Percentiles rank a stretch among this genome's conserved stretches.
Conservation (phyloP, 2,888 invertebrate species). For the Unio pictorum region DNA sequence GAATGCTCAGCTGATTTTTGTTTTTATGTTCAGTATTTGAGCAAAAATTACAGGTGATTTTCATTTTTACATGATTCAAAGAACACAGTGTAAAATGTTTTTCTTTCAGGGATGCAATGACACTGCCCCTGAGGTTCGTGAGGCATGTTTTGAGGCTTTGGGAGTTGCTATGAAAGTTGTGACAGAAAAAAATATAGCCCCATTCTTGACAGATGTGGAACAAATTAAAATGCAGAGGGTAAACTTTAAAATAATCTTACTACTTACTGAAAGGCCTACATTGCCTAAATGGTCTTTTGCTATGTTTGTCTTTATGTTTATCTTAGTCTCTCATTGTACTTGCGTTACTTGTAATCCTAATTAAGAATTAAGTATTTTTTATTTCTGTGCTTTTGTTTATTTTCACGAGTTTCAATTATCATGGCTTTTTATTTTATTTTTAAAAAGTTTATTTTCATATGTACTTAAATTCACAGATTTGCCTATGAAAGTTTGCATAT, state of each 20-base stretch:
- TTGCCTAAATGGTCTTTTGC: no score
- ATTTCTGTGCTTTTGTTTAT: no score
- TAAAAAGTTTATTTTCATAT: no score
- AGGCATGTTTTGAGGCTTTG: slow-evolving; percentile 92
- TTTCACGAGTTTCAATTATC: no score
- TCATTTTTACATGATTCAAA: not conserved
- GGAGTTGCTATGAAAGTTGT: slow-evolving; percentile 95
- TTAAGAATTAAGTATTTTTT: no score
- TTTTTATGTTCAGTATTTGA: not conserved
- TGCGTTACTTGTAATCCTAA: no score
- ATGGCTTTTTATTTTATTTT: no score
- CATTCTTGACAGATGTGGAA: slow-evolving; percentile 91
- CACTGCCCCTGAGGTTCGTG: slow-evolving; percentile 90
- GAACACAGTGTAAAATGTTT: slow-evolving; percentile 2
- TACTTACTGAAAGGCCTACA: not conserved
- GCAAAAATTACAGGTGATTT: not conserved
- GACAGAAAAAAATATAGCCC: slow-evolving; percentile 89
- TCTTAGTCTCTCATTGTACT: no score
- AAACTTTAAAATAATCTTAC: not conserved
- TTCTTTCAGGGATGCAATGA: slow-evolving; percentile 70
- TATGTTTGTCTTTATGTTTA: no score
- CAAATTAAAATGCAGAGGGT: slow-evolving; percentile 90
- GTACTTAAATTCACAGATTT: no score
- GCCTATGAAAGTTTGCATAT: no score
- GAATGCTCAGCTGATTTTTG: no score